Base-by-base conservation (phyloP, 2,113 vertebrate genomes). In the Strix uralensis region DNA sequence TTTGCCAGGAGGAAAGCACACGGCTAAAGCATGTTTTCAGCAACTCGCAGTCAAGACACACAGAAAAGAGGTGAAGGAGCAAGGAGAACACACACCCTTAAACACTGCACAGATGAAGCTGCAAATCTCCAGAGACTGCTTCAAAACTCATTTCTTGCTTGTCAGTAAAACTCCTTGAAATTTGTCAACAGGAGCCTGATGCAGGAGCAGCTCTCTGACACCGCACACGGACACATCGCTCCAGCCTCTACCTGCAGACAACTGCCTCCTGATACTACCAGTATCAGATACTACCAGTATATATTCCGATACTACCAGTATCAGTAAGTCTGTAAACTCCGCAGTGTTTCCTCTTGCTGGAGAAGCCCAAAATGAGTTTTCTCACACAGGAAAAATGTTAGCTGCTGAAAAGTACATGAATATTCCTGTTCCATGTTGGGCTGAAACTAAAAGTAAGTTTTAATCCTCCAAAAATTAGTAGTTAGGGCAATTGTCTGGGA, bases 41-140 rank as follows among this genome's bases (percentile, higher is more conserved):
- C 79, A 74, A 27, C 19, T 21, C 7, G 2, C 3, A 63, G 38
- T 17, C 0, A 0, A 0, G 46, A 30, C 1, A 4, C n/a, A 32
- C 46, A 38, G 81, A 5, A 36, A 66, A 65, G n/a, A 78, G 49
- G 40, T 30, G 74, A 44, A 85, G 74, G 14, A 54, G n/a, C 47
- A 54, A 44, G 54, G 34, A 46, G 49, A 82, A 52, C 16, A 77
- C 30, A 10, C 29, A 11, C 0, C 1, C 21, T 36, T 32, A 47
- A 73, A 78, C 5, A 3, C 9, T 3, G 2, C 1, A 32, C 30
- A 75, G 82, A 79, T 54, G 63, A 58, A 57, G 70, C 32, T 10
- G 51, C 38, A 22, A 29, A 23, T 72, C 83, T 70, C 79, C 49
- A 83, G 71, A 58, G 38, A 8, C 29, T 6, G 54, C 62, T 77